A percentile compares a stretch with the other conserved stretches of the same genome.
phyloP scores from a whole-genome alignment of 2,797 vertebrate species.

The Microcaecilia unicolor region DNA sequence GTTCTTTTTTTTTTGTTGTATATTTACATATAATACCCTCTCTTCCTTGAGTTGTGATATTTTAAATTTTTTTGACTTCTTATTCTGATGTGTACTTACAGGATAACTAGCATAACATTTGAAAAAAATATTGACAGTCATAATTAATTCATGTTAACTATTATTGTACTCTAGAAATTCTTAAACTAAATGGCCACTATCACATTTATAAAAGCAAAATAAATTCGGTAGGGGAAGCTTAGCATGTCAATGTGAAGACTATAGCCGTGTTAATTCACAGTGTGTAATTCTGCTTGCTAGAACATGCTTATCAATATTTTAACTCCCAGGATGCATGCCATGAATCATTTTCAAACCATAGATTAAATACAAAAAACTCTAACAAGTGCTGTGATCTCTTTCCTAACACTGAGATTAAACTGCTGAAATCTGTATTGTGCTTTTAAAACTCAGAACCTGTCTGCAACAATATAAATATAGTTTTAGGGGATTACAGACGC shows the following conservation, averaged over 20 bases:
- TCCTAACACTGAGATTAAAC: conserved; percentile 57
- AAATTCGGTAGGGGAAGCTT: conserved; percentile 50
- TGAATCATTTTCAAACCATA: conserved; percentile 43
- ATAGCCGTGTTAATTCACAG: conserved; percentile 50
- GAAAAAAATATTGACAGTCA: too few species aligned
- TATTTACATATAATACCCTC: too few species aligned
- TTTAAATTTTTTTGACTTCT: too few species aligned
- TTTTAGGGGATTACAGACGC: too few species aligned
- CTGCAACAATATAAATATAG: conserved; percentile 25
- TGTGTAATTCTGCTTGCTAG: conserved; percentile 57
- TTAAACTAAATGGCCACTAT: conserved; percentile 37
- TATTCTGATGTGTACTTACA: too few species aligned
- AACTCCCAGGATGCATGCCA: conserved; percentile 40
- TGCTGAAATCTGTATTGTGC: conserved; percentile 35
- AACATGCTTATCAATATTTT: conserved; percentile 62
- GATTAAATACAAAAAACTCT: conserved; percentile 48
- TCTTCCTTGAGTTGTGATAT: too few species aligned
- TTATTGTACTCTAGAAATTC: too few species aligned
- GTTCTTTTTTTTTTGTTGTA: too few species aligned
- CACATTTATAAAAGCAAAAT: conserved; percentile 38
- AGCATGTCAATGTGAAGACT: conserved; percentile 39
- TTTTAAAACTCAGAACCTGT: conserved; percentile 30
- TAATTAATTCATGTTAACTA: too few species aligned
- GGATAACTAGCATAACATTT: too few species aligned
- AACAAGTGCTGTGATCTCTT: conserved; percentile 55